Percentiles rank a stretch among this genome's conserved stretches.
Conservation (phyloP, 1,140 invertebrate genomes). For the Drosophila parvula region DNA sequence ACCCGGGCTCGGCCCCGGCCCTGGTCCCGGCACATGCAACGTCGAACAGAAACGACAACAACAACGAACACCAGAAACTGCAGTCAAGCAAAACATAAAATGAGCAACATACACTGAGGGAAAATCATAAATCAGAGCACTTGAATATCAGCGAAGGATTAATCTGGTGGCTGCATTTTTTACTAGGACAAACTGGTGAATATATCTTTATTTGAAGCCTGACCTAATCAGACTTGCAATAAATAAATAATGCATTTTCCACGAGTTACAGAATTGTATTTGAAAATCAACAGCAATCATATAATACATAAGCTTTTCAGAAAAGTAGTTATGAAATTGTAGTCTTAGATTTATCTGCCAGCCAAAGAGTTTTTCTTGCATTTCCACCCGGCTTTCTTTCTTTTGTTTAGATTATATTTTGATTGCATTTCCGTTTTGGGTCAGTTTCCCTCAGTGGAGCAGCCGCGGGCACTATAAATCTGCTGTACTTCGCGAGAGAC, state of each 20-base stretch:
- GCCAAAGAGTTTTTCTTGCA: not conserved
- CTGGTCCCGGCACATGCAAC: conserved; percentile 44
- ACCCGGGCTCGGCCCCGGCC: conserved; percentile 22
- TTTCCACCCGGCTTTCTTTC: not conserved
- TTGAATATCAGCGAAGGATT: not conserved
- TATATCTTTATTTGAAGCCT: conserved; percentile 22
- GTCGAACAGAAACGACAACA: conserved; percentile 36
- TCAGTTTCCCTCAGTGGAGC: conserved; percentile 16
- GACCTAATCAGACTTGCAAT: not conserved
- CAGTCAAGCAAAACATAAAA: conserved; percentile 70
- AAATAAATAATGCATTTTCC: conserved; percentile 46
- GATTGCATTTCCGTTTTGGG: too few relatives aligned
- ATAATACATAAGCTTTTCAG: conserved; percentile 7
- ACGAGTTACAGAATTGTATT: conserved; percentile 7
- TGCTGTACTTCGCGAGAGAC: conserved; percentile 43
- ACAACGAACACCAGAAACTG: conserved; percentile 70
- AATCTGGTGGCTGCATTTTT: not conserved
- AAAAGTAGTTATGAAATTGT: not conserved
- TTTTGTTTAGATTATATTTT: not conserved
- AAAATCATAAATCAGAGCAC: conserved; percentile 1
- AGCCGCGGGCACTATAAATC: conserved; percentile 64
- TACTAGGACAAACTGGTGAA: conserved; percentile 26
- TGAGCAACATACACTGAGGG: conserved; percentile 20
- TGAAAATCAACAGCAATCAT: too few relatives aligned
- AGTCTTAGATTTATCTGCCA: not conserved